phyloP scores from a whole-genome alignment of 2,113 vertebrate genomes.

The Boulengeromyrus knoepffleri region DNA sequence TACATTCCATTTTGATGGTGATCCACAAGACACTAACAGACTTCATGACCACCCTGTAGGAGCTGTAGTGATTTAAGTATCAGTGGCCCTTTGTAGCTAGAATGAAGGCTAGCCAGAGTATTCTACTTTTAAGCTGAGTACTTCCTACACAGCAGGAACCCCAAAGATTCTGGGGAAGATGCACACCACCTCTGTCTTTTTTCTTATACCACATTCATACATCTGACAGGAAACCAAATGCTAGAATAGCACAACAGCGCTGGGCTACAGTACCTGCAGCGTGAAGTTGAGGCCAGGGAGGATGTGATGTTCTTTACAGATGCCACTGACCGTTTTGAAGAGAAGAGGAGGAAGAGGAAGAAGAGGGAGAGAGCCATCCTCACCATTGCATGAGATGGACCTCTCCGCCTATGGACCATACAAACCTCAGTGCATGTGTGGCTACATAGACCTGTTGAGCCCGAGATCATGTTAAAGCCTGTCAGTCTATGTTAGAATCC shows the following conservation, averaged over 20 bases:
- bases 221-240: neutral
- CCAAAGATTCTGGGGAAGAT: neutral
- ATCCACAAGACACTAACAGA: neutral
- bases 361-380: slow-evolving; percentile 80
- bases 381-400: slow-evolving; percentile 60
- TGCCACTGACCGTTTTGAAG: slow-evolving; percentile 73
- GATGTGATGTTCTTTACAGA: slow-evolving; percentile 90
- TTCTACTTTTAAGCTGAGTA: neutral
- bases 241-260: slow-evolving; percentile 71
- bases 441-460: neutral
- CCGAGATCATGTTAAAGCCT: neutral
- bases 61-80: neutral
- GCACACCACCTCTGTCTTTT: neutral
- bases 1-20: neutral
- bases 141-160: neutral
- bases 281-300: slow-evolving; percentile 84
- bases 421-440: neutral
- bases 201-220: neutral
- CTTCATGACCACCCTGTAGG: neutral
- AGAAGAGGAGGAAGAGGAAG: slow-evolving; percentile 80
- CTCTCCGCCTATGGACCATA: neutral
- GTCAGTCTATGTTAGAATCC: neutral
- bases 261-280: slow-evolving; percentile 81
- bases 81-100: neutral
- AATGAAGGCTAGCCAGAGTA: neutral